Evolutionary conservation across 2,797 vertebrate genomes (phyloP).

Genomic region (Erethizon dorsatum): DNA sequence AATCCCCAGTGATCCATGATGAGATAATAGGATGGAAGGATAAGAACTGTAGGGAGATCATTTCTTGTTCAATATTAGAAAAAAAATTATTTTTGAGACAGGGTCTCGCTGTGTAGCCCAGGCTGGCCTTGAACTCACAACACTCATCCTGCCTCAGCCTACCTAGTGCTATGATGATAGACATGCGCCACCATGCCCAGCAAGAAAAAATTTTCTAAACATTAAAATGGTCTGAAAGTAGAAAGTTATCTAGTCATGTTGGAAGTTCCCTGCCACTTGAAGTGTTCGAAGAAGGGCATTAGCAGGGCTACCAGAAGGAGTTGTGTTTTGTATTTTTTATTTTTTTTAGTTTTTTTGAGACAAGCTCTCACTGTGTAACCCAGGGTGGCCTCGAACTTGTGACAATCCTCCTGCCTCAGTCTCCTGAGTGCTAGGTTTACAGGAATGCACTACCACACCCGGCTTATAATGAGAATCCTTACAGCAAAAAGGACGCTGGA

Average conservation of each 20-base stretch:
- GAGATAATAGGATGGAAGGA: neutral
- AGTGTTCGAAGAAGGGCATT: conserved; percentile 23
- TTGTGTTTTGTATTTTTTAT: neutral
- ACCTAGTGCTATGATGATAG: no score
- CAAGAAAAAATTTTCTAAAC: conserved; percentile 38
- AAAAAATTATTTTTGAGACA: neutral
- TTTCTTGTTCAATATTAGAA: neutral
- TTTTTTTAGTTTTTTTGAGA: neutral
- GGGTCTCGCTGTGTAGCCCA: no score
- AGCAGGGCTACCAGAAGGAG: neutral
- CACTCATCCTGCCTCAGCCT: no score
- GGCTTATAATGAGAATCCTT: conserved; percentile 26
- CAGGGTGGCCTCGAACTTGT: neutral
- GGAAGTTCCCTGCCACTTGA: neutral
- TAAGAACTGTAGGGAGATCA: neutral
- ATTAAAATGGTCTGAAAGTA: conserved; percentile 22
- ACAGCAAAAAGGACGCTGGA: neutral
- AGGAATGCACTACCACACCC: neutral
- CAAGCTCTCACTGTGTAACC: neutral
- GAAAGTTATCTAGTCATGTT: neutral
- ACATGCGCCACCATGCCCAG: no score
- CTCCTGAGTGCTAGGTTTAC: neutral
- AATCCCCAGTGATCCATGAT: neutral
- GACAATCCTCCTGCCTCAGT: neutral
- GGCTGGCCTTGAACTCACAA: no score